These are phyloP conservation scores for Whitmania pigra DNA, from an alignment of 1,140 invertebrate genomes.

Conservation along the genomic window DNA sequence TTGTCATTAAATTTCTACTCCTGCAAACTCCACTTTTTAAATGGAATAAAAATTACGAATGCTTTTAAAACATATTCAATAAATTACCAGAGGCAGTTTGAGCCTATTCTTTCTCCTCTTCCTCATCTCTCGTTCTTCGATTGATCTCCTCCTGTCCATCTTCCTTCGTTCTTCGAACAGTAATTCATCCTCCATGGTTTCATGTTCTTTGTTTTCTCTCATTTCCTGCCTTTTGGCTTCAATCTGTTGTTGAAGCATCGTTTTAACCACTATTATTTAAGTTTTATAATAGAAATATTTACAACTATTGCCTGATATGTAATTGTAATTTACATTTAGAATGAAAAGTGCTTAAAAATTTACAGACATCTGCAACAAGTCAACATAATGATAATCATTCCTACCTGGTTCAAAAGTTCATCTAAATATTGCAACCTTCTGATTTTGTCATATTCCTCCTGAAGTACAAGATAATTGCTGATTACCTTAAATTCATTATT, in stretches of 20 bases:
- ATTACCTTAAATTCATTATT: background rate
- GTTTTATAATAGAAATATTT: background rate
- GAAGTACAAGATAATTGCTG: background rate
- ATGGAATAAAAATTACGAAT: background rate
- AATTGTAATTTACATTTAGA: background rate
- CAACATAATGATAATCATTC: background rate
- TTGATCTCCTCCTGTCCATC: background rate
- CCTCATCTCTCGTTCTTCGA: conserved; percentile 3
- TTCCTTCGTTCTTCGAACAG: background rate
- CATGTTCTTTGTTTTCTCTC: conserved; percentile 5
- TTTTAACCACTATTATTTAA: background rate
- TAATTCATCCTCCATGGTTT: background rate
- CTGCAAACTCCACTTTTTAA: background rate
- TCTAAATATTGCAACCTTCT: conserved; percentile 2
- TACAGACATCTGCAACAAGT: too few relatives aligned
- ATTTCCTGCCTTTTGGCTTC: conserved; percentile 1
- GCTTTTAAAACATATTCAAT: background rate
- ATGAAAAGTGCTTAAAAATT: too few relatives aligned
- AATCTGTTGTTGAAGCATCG: too few relatives aligned
- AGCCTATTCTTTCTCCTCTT: conserved; percentile 4
- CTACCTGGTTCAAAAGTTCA: conserved; percentile 1
- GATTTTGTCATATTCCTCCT: conserved; percentile 1
- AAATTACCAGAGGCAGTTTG: background rate
- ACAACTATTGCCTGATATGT: background rate
- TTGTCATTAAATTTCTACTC: background rate